These are phyloP conservation scores for Cydia splendana DNA, from an alignment of 1,140 invertebrate species.

Conservation along the genomic window DNA sequence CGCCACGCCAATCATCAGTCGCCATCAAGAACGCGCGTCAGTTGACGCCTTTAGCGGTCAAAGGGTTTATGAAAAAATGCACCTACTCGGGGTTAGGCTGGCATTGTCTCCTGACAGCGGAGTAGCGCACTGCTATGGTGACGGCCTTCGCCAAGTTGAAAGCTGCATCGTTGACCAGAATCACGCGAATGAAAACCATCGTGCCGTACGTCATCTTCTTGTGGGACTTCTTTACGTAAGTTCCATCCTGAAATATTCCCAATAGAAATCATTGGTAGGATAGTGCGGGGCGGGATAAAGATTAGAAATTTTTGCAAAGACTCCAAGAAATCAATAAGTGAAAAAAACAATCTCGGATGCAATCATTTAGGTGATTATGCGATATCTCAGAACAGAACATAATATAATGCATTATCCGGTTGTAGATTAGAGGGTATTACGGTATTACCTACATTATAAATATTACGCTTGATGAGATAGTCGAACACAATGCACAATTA, in stretches of 20 bases:
- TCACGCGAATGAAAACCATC: constrained; percentile 95
- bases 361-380: too few relatives aligned
- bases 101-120: constrained; percentile 92
- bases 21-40: neutral
- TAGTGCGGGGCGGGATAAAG: neutral
- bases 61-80: neutral
- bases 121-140: constrained; percentile 93
- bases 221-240: constrained; percentile 89
- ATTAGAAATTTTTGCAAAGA: neutral
- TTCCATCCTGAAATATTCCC: constrained; percentile 86
- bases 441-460: neutral
- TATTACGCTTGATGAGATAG: neutral
- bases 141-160: constrained; percentile 86
- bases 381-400: too few relatives aligned
- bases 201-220: constrained; percentile 94
- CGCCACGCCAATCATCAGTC: too few relatives aligned
- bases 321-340: too few relatives aligned
- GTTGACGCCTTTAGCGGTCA: neutral
- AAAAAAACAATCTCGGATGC: too few relatives aligned
- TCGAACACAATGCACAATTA: too few relatives aligned
- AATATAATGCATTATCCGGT: too few relatives aligned
- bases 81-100: constrained; percentile 88
- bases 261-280: neutral
- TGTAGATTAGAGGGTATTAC: neutral
- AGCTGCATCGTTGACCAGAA: constrained; percentile 85